Evolutionary conservation across 2,113 vertebrate genomes (phyloP), one percentile per base, ranked within the genome.

Genomic region (Madoqua kirkii): DNA sequence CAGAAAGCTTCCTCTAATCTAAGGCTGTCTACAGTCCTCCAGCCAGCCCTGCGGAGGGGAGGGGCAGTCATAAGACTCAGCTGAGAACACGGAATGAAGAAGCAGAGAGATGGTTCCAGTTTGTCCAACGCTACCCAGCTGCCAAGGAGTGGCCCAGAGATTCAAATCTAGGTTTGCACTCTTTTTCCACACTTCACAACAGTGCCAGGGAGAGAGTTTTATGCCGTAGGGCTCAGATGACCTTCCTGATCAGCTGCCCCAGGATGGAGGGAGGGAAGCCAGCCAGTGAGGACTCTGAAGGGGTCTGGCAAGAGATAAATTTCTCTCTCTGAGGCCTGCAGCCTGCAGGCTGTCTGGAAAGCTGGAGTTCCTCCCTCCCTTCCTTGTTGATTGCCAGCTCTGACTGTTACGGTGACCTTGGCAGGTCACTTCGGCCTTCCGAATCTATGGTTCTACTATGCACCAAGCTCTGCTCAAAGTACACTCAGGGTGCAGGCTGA

Each of bases 11-110:
- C 45, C 14, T 95, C 71, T 59, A 8, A 43, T 10, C 54, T 11
- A 14, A 40, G 13, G 2, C 57, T 6, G 0, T 71, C 86, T 6
- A 1, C 6, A 21, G 43, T 48, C n/a, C 36, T n/a, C 45, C 40
- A 54, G 57, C n/a, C 33, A 54, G 52, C 81, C n/a, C 13, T 17
- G 21, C 0, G 0, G 1, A 0, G 27, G 1, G 23, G 4, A 52
- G 13, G 48, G 6, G 16, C 2, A 0, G 43, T 27, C 79, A 89
- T 7, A 12, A 50, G 14, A 21, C 57, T 54, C 94, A 64, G 64
- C 17, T 40, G 60, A 83, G 45, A 11, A 43, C 8, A 11, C 9
- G 79, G 50, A 82, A 8, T 0, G 3, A 85, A 79, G 52, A 14
- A 33, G 40, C 71, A 48, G 48, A 71, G 19, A 40, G 17, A 43